phyloP scores from a whole-genome alignment of 2,797 vertebrate genomes.

The Lutjanus campechanus region DNA sequence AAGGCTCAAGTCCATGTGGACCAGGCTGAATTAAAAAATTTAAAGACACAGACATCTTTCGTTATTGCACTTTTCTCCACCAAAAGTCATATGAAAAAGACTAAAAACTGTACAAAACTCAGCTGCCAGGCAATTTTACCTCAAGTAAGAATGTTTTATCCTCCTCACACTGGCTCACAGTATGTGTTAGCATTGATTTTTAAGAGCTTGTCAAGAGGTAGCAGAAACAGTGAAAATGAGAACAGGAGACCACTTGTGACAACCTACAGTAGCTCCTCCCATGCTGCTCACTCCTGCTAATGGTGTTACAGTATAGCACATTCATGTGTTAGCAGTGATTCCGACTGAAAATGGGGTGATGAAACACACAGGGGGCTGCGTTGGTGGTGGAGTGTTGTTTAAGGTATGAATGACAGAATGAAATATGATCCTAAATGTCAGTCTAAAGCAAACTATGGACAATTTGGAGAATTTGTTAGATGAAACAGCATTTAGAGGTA shows the following conservation, averaged over 20 bases:
- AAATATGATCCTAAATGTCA: background rate
- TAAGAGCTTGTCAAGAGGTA: too few species aligned
- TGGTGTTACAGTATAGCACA: background rate
- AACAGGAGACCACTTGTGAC: background rate
- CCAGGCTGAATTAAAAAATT: background rate
- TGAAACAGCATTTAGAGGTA: too few species aligned
- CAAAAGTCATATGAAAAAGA: background rate
- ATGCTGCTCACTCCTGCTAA: background rate
- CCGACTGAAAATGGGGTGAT: background rate
- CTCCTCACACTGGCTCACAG: background rate
- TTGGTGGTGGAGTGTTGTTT: background rate
- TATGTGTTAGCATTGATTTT: background rate
- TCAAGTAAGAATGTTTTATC: background rate
- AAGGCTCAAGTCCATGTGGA: conserved; percentile 39
- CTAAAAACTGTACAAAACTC: background rate
- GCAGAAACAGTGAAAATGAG: background rate
- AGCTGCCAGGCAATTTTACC: background rate
- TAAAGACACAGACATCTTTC: conserved; percentile 12
- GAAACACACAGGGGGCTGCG: background rate
- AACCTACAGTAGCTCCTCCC: background rate
- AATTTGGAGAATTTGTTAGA: too few species aligned
- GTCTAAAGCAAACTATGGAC: too few species aligned
- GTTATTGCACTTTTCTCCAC: background rate
- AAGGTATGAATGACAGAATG: background rate
- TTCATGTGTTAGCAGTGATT: background rate